Base-by-base conservation (phyloP, 2,797 vertebrate species). In the Galago senegalensis region DNA sequence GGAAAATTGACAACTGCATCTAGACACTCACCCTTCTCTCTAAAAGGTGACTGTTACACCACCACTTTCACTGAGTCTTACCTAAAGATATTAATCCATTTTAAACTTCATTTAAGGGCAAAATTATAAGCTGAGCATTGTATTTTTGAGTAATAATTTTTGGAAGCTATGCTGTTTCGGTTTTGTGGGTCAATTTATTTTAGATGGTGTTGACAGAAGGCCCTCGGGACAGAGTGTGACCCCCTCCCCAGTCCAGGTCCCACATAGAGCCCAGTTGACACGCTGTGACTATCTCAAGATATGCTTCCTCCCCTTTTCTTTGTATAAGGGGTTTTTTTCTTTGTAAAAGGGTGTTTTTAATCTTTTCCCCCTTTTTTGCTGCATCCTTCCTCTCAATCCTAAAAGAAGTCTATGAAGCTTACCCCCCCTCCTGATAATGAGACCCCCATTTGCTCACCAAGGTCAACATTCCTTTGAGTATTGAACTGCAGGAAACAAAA, bases 341-440 rank as follows among this genome's bases (percentile, higher is more conserved):
- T 89, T 90, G 63, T 63, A 37, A 76, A 87, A 37, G 46, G 37
- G 7, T 14, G 14, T 58, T 87, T 87, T 37, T 20, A 60, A 61
- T 83, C 34, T 63, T 65, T 46, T 76, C 6, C 13, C 7, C 20
- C 31, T 76, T 73, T 76, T 60, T 63, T 56, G 14, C 23, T 65
- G 21, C 17, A 88, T 53, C 31, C 43, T 92, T 75, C 37, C 72
- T 91, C 34, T 49, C 37, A 37, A 67, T 85, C 29, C 80, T 89
- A 56, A 95, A 89, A 81, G 84, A 90, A 96, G 31, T 67, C 58
- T 80, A 4, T 67, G 65, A 93, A 27, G 25, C 53, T 92, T 80
- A 43, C 60, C 49, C 90, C 90, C 56, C 43, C 75, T 86, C 1
- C 49, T 40, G 13, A 53, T 37, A 56, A 80, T 13, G 5, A 43